A percentile compares a stretch with the other conserved stretches of the same genome.
Conservation (phyloP, 2,113 vertebrate genomes). For the Sander vitreus region DNA sequence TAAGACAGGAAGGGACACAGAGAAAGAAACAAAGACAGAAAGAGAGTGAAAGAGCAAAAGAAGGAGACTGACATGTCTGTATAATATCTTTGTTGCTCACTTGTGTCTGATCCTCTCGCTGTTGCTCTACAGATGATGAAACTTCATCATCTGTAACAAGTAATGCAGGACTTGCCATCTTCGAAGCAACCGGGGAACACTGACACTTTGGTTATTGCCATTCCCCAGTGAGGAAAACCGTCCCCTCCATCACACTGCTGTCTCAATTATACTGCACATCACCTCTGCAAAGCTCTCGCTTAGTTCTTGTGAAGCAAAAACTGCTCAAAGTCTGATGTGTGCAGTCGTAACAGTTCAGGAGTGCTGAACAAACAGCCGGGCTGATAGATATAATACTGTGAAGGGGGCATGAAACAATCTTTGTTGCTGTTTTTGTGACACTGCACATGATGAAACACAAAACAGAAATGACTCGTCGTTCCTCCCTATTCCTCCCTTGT, state of each 20-base stretch:
- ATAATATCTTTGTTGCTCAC: slow-evolving; percentile 48
- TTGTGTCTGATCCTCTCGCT: slow-evolving; percentile 37
- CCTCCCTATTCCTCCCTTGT: background rate
- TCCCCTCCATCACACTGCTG: slow-evolving; percentile 1
- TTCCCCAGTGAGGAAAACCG: slow-evolving; percentile 40
- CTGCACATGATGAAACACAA: slow-evolving; percentile 21
- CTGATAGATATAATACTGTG: slow-evolving; percentile 31
- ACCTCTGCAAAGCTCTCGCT: slow-evolving; percentile 12
- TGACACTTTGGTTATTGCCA: slow-evolving; percentile 14
- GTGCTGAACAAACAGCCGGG: slow-evolving; percentile 37
- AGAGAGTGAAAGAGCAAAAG: slow-evolving; percentile 4
- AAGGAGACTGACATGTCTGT: slow-evolving; percentile 34
- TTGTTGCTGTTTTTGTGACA: slow-evolving; percentile 39
- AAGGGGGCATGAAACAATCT: slow-evolving; percentile 53
- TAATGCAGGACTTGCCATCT: slow-evolving; percentile 31
- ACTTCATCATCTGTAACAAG: slow-evolving; percentile 35
- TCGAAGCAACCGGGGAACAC: slow-evolving; percentile 34
- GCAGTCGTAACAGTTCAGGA: slow-evolving; percentile 37
- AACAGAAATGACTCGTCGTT: slow-evolving; percentile 21
- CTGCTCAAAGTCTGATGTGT: slow-evolving; percentile 24
- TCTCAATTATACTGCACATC: slow-evolving; percentile 14
- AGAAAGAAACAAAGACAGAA: slow-evolving; percentile 24
- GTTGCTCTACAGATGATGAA: slow-evolving; percentile 47
- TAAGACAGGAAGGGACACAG: slow-evolving; percentile 31
- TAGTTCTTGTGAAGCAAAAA: slow-evolving; percentile 18